Evolutionary conservation across 2,888 invertebrate genomes (phyloP), one percentile per base, ranked within the genome.

Genomic region (Drosophila demipolita): DNA sequence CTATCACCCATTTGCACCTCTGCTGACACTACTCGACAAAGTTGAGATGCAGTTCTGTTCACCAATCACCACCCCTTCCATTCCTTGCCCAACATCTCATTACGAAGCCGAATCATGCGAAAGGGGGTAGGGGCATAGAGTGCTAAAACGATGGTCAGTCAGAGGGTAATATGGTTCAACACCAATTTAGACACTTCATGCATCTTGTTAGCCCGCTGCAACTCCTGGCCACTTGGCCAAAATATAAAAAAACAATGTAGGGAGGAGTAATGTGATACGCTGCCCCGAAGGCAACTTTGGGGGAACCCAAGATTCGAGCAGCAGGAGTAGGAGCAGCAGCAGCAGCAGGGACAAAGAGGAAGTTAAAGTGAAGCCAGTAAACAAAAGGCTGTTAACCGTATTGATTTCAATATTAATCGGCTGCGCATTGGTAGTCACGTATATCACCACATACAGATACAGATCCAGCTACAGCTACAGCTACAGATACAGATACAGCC

Each of bases 181-280:
- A 92, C 92, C 92, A 92, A 92, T 92, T 93, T 92, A 90, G 90
- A 91, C 92, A 92, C 93, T 91, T 91, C 86, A 90, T 91, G 91
- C 91, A 91, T 91, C 92, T 92, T 92, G 92, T 93, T 92, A 92
- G 72, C 69, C 40, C 23, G 48, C 49, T 76, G 75, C 62, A 62
- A 48, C 72, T 36, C 9, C n/a, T 50, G 42, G 40, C 50, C 40
- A 48, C 9, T 17, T 50, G 42, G 40, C 35, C 3, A 17, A 23
- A 23, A 23, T 2, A 23, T 2, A 23, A 23, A 23, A 29, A 49
- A 49, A 29, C 15, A 17, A 49, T 29, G 40, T 40, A 57, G 29
- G 67, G 53, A 66, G 78, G 53, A 66, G 78, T 78, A 78, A 78
- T 78, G 71, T 66, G 75, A 80, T 82, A 65, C 55, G 66, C 61